Evolutionary conservation across 2,888 invertebrate genomes (phyloP).

Genomic region (Andricus quercusramuli): DNA sequence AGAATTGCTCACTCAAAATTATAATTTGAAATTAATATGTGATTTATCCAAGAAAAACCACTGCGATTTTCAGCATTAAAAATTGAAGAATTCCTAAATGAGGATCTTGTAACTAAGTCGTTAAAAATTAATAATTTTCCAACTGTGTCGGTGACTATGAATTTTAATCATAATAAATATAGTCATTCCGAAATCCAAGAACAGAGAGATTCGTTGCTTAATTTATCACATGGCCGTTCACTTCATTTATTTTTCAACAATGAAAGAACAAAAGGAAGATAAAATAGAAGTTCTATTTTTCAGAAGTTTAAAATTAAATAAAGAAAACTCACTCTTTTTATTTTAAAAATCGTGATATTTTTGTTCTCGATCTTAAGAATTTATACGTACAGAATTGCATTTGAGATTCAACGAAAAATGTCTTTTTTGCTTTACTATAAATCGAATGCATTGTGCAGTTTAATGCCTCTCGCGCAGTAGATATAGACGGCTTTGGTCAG

Average conservation of each 20-base stretch:
- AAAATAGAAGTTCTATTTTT: too few relatives aligned
- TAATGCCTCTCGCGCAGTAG: background rate
- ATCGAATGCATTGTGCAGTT: conserved; percentile 7
- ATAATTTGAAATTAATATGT: too few relatives aligned
- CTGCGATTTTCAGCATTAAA: too few relatives aligned
- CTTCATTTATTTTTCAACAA: background rate
- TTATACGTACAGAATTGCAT: background rate
- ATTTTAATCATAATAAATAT: background rate
- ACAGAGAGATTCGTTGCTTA: background rate
- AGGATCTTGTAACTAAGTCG: background rate
- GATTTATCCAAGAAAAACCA: too few relatives aligned
- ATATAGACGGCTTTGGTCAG: conserved; percentile 18
- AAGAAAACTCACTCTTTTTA: too few relatives aligned
- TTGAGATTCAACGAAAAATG: background rate
- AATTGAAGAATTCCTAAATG: too few relatives aligned
- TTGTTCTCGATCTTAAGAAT: too few relatives aligned
- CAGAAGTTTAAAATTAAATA: too few relatives aligned
- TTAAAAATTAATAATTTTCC: too few relatives aligned
- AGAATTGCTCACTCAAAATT: too few relatives aligned
- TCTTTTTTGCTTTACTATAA: background rate
- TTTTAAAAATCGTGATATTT: too few relatives aligned
- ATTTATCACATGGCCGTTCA: background rate
- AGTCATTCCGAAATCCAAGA: background rate
- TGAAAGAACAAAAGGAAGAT: too few relatives aligned
- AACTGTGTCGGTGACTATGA: background rate